These are phyloP conservation scores for Ciconia maguari DNA, from an alignment of 2,113 vertebrate genomes.

Conservation along the genomic window DNA sequence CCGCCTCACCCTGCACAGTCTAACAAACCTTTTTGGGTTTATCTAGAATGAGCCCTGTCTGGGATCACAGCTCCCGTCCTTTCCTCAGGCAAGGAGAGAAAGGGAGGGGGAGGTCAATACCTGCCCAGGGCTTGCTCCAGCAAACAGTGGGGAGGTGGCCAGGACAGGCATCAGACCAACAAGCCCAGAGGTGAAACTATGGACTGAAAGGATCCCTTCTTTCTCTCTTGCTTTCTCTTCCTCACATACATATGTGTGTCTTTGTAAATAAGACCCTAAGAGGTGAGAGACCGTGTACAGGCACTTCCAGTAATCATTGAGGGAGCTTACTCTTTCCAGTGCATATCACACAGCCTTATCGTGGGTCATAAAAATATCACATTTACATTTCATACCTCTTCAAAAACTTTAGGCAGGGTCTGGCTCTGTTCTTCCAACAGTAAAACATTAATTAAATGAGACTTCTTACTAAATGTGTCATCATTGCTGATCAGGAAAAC, in stretches of 20 bases:
- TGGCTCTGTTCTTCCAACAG: not conserved
- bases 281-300: not conserved
- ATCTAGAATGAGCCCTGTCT: not conserved
- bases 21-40: not conserved
- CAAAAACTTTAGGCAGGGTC: not conserved
- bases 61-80: not conserved
- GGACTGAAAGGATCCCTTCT: not conserved
- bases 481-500: not conserved
- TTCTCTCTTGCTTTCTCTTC: not conserved
- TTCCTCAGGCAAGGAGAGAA: not conserved
- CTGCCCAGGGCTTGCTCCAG: not conserved
- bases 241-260: not conserved
- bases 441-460: not conserved
- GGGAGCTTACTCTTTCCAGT: not conserved
- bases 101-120: not conserved
- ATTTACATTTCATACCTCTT: not conserved
- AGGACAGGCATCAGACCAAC: not conserved
- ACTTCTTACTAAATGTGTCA: not conserved
- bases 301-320: not conserved
- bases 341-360: not conserved
- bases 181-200: not conserved
- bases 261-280: not conserved
- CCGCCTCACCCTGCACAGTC: not conserved
- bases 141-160: rapidly evolving
- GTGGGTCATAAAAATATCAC: not conserved